Evolutionary conservation across 2,113 vertebrate genomes (phyloP).

Genomic region (Nerophis lumbriciformis): DNA sequence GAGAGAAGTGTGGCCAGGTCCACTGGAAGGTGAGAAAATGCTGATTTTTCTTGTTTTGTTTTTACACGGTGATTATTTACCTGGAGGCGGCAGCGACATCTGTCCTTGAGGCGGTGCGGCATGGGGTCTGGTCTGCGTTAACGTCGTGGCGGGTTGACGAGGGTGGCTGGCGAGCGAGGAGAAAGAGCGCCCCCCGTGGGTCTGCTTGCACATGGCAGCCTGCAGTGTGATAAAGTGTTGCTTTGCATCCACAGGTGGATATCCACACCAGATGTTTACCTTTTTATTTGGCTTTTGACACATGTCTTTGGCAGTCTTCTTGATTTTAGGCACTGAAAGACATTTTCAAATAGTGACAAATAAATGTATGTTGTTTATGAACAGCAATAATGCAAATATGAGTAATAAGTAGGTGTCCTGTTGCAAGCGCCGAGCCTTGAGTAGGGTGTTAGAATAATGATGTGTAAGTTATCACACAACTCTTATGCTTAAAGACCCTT

Average conservation of each 20-base stretch:
- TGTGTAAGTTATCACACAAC: too few relatives aligned
- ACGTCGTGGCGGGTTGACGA: background rate
- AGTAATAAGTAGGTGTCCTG: background rate
- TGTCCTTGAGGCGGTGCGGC: background rate
- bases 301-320: constrained; percentile 25
- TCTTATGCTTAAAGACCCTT: too few relatives aligned
- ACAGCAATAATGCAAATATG: background rate
- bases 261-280: constrained; percentile 23
- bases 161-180: constrained; percentile 10
- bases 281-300: constrained; percentile 22
- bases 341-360: too few relatives aligned
- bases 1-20: constrained; percentile 64
- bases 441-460: too few relatives aligned
- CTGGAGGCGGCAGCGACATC: constrained; percentile 37
- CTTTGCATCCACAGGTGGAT: constrained; percentile 2
- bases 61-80: constrained; percentile 21
- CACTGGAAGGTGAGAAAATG: constrained; percentile 12
- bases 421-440: too few relatives aligned
- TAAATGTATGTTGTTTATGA: background rate
- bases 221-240: background rate
- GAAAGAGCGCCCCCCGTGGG: constrained; percentile 3
- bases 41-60: background rate
- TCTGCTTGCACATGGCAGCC: constrained; percentile 6
- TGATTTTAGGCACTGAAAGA: constrained; percentile 42
- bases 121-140: constrained; percentile 7